Conservation (phyloP, 2,113 vertebrate species). For the Xiphophorus couchianus region DNA sequence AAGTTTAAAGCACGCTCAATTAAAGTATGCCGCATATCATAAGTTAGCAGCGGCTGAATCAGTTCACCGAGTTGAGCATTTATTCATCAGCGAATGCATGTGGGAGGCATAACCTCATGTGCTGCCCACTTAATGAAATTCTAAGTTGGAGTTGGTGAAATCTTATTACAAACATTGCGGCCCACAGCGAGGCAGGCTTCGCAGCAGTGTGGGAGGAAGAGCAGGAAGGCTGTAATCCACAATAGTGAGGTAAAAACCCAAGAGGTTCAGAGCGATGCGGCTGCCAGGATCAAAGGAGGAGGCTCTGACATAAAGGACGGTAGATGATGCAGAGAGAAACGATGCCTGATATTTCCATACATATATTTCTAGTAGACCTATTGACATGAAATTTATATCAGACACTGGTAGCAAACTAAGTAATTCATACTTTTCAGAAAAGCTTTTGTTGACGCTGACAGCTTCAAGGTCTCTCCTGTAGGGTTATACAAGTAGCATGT, state of each 20-base stretch:
- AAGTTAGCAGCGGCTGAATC: not conserved
- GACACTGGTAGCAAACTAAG: not conserved
- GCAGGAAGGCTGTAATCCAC: constrained; percentile 33
- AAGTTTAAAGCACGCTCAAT: not conserved
- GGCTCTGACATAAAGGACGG: not conserved
- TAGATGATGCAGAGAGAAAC: not conserved
- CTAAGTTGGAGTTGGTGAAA: constrained; percentile 11
- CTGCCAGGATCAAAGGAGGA: not conserved
- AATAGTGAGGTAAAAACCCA: constrained; percentile 7
- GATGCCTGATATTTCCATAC: not conserved
- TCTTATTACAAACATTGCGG: constrained; percentile 17
- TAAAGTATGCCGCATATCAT: not conserved
- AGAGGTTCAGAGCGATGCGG: not conserved
- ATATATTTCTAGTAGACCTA: not conserved
- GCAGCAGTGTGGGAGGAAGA: constrained; percentile 31
- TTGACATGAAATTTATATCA: not conserved
- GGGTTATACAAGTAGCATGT: not conserved
- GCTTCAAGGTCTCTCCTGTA: too few relatives aligned
- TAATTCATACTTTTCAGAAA: too few relatives aligned
- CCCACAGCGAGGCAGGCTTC: constrained; percentile 22
- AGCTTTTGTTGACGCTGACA: too few relatives aligned
- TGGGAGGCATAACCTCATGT: not conserved
- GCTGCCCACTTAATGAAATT: constrained; percentile 11
- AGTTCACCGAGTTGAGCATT: not conserved
- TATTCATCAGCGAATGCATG: not conserved